These are phyloP conservation scores for Florisuga fusca DNA, from an alignment of 2,797 vertebrate genomes.

Conservation along the genomic window DNA sequence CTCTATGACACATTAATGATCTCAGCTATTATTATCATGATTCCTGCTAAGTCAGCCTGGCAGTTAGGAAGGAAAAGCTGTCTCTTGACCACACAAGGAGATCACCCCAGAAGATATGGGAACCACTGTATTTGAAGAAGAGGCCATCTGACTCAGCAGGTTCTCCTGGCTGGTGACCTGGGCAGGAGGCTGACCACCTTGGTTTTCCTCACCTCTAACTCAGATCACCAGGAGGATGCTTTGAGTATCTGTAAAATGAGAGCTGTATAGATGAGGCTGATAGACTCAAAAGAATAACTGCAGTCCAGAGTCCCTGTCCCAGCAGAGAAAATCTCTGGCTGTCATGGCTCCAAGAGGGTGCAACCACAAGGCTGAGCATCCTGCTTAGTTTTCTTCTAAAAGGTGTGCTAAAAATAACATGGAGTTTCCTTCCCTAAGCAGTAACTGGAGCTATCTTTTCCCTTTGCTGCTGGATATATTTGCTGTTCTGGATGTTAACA, in stretches of 20 bases:
- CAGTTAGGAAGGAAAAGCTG: neutral
- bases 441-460: neutral
- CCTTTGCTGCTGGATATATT: neutral
- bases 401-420: rapidly evolving
- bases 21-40: neutral
- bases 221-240: neutral
- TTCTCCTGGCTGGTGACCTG: neutral
- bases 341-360: neutral
- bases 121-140: neutral
- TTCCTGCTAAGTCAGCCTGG: neutral
- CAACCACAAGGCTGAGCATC: neutral
- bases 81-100: neutral
- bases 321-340: neutral
- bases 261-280: neutral
- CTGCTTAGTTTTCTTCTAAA: neutral
- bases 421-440: neutral
- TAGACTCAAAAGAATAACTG: neutral
- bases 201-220: neutral
- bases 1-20: neutral
- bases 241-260: neutral
- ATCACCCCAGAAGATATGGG: neutral
- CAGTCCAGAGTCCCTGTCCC: neutral
- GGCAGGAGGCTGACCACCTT: neutral
- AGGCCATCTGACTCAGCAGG: neutral
- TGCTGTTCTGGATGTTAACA: conserved; percentile 20